These are phyloP conservation scores for Tillus elongatus DNA, from an alignment of 2,888 invertebrate genomes.

Conservation along the genomic window DNA sequence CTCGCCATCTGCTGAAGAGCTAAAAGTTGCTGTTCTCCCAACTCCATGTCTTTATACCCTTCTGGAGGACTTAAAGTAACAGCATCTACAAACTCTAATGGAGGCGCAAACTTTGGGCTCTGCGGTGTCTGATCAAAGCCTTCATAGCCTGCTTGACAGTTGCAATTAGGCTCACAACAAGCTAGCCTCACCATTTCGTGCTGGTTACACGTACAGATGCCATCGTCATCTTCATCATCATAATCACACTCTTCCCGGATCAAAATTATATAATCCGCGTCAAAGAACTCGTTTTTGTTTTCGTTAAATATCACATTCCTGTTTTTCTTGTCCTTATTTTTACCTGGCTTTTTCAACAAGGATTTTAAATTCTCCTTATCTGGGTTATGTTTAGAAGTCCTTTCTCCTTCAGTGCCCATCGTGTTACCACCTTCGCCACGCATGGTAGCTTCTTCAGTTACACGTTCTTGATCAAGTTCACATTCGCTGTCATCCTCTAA, in stretches of 20 bases:
- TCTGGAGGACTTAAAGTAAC: constrained; percentile 85
- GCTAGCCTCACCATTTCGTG: constrained; percentile 55
- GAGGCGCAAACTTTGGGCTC: constrained; percentile 56
- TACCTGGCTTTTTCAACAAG: constrained; percentile 66
- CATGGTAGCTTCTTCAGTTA: constrained; percentile 17
- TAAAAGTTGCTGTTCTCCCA: constrained; percentile 49
- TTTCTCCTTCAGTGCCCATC: constrained; percentile 41
- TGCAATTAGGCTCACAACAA: constrained; percentile 61
- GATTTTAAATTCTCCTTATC: constrained; percentile 57
- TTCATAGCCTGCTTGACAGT: constrained; percentile 36
- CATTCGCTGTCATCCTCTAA: constrained; percentile 27
- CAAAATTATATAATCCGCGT: constrained; percentile 84
- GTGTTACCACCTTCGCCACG: no score
- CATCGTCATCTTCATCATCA: constrained; percentile 67
- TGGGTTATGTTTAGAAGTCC: constrained; percentile 46
- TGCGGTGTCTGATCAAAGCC: constrained; percentile 37
- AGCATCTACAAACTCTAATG: constrained; percentile 65
- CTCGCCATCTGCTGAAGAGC: constrained; percentile 49
- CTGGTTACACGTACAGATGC: constrained; percentile 62
- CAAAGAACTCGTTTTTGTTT: constrained; percentile 82
- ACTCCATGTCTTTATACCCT: constrained; percentile 80
- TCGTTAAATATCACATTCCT: constrained; percentile 83
- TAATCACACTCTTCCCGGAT: constrained; percentile 81
- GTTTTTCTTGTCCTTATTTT: constrained; percentile 54
- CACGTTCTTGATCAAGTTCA: constrained; percentile 24